These are phyloP conservation scores for Metalampra italica DNA, from an alignment of 2,888 invertebrate species.

Conservation along the genomic window DNA sequence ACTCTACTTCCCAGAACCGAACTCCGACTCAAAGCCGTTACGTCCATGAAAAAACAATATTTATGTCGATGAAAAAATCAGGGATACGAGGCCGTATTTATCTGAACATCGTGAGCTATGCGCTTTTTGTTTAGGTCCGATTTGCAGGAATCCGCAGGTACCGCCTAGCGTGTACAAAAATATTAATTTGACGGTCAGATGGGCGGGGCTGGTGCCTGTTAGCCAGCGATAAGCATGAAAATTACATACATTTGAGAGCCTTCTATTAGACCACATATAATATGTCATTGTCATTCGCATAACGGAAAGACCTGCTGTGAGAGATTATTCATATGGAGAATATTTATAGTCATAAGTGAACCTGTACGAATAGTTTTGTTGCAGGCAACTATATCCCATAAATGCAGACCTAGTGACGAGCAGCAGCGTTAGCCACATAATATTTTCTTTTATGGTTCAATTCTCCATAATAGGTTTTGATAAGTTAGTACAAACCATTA, in stretches of 20 bases:
- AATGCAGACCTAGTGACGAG: too few relatives aligned
- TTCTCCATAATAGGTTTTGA: too few relatives aligned
- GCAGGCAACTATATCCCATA: too few relatives aligned
- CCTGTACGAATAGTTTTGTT: too few relatives aligned
- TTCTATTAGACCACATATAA: not conserved
- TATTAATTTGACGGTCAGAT: constrained; percentile 49
- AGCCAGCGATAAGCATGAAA: constrained; percentile 18
- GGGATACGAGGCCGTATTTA: constrained; percentile 65
- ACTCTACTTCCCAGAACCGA: constrained; percentile 67
- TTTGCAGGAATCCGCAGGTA: constrained; percentile 72
- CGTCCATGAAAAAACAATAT: constrained; percentile 73
- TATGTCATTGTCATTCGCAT: constrained; percentile 1
- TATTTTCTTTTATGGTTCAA: too few relatives aligned
- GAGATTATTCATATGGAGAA: not conserved
- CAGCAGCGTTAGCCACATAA: too few relatives aligned
- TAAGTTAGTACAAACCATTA: too few relatives aligned
- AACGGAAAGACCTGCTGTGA: not conserved
- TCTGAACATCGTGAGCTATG: constrained; percentile 65
- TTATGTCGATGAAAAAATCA: constrained; percentile 73
- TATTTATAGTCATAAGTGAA: too few relatives aligned
- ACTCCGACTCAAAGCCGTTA: constrained; percentile 67
- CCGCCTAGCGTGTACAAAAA: constrained; percentile 46
- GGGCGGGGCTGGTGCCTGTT: constrained; percentile 46
- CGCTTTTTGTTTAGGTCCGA: constrained; percentile 64
- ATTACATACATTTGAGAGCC: constrained; percentile 9